Percentiles rank a stretch among this genome's conserved stretches.
Evolutionary conservation across 2,888 invertebrate genomes (phyloP).

Genomic region (Euspilapteryx auroguttella): DNA sequence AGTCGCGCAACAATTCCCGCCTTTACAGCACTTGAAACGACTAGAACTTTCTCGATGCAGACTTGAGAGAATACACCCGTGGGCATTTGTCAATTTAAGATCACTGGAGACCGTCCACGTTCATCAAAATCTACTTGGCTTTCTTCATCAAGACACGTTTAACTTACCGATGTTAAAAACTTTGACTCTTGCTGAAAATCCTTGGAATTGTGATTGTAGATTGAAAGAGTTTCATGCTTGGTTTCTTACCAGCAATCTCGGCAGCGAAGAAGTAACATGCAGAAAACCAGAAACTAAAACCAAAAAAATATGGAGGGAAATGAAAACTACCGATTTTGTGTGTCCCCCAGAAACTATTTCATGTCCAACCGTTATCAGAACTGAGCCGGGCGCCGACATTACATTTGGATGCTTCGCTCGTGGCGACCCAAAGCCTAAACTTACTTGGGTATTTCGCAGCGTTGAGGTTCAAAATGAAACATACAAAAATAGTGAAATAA

Average conservation of each 20-base stretch:
- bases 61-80: constrained; percentile 70
- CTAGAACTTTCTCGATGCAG: constrained; percentile 81
- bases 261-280: constrained; percentile 73
- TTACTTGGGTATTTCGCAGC: constrained; percentile 79
- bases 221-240: constrained; percentile 80
- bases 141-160: constrained; percentile 56
- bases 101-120: constrained; percentile 82
- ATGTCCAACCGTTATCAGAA: constrained; percentile 62
- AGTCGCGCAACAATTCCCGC: constrained; percentile 77
- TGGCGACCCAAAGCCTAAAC: constrained; percentile 80
- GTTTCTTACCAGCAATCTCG: constrained; percentile 77
- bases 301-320: constrained; percentile 72
- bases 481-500: constrained; percentile 27
- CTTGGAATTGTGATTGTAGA: constrained; percentile 89
- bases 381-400: constrained; percentile 80
- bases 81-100: constrained; percentile 74
- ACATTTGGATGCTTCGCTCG: constrained; percentile 78
- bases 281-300: constrained; percentile 68
- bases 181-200: constrained; percentile 79
- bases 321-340: constrained; percentile 75
- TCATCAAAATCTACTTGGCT: constrained; percentile 76
- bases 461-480: constrained; percentile 28
- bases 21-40: constrained; percentile 75
- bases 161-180: constrained; percentile 68
- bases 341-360: constrained; percentile 74